Evolutionary conservation across 2,888 invertebrate species (phyloP).

Genomic region (Athalia cordata): DNA sequence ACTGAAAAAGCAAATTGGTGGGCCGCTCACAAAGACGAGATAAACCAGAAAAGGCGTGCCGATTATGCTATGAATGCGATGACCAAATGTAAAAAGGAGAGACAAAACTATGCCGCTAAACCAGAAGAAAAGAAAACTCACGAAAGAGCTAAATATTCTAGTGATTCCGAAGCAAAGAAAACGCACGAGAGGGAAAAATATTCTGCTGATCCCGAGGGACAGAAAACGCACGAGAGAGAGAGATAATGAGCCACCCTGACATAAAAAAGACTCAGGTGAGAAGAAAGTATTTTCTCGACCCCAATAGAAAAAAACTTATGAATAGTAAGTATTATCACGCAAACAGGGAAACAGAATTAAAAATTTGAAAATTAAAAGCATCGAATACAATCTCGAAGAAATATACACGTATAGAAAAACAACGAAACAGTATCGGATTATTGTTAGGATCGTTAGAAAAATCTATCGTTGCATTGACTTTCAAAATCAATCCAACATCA

Average conservation of each 20-base stretch:
- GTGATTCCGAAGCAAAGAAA: not conserved
- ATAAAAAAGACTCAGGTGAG: too few relatives aligned
- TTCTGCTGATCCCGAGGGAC: not conserved
- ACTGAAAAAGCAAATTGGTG: constrained; percentile 1
- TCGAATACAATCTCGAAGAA: constrained; percentile 4
- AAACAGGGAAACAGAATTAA: not conserved
- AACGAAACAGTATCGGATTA: not conserved
- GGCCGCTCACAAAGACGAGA: not conserved
- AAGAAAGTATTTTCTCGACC: too few relatives aligned
- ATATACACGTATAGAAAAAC: not conserved
- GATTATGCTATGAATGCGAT: not conserved
- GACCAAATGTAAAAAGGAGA: not conserved
- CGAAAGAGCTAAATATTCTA: not conserved
- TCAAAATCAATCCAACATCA: not conserved
- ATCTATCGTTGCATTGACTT: not conserved
- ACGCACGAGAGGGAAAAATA: not conserved
- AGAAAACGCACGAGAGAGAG: too few relatives aligned
- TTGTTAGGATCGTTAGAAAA: constrained; percentile 11
- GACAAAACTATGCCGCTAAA: not conserved
- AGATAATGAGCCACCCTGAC: too few relatives aligned
- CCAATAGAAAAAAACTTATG: not conserved
- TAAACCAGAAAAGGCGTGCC: not conserved
- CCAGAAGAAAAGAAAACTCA: not conserved
- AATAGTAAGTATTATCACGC: not conserved
- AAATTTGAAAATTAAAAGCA: not conserved